Percentiles rank a stretch among this genome's conserved stretches.
phyloP scores from a whole-genome alignment of 2,797 vertebrate genomes.

The Tapirus indicus region DNA sequence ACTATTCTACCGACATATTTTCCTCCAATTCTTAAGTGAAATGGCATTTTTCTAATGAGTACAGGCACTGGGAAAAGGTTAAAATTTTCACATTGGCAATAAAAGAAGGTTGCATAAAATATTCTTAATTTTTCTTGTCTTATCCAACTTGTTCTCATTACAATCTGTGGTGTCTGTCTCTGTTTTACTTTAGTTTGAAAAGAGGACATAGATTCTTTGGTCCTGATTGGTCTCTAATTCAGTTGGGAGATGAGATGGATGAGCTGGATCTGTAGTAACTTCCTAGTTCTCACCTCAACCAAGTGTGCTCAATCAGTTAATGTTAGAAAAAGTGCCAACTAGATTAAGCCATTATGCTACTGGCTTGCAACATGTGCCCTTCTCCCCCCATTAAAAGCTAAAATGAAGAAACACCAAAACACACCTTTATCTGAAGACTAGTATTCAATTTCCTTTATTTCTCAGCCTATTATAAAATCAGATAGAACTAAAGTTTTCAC shows the following conservation, averaged over 20 bases:
- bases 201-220: not conserved
- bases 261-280: not conserved
- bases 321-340: not conserved
- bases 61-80: not conserved
- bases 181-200: not conserved
- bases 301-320: not conserved
- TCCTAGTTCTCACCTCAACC: not conserved
- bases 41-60: slow-evolving; percentile 11
- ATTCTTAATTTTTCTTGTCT: not conserved
- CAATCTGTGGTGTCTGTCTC: not conserved
- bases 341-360: not conserved
- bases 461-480: not conserved
- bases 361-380: accelerated
- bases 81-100: not conserved
- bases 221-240: not conserved
- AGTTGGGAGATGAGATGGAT: not conserved
- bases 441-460: not conserved
- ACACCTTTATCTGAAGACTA: not conserved
- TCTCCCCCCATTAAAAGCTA: not conserved
- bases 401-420: not conserved
- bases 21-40: not conserved
- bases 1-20: not conserved
- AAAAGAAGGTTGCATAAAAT: not conserved
- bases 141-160: not conserved
- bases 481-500: not conserved